Evolutionary conservation across 2,113 vertebrate genomes (phyloP), one percentile per base, ranked within the genome.

Genomic region (Sinosuthora webbiana): DNA sequence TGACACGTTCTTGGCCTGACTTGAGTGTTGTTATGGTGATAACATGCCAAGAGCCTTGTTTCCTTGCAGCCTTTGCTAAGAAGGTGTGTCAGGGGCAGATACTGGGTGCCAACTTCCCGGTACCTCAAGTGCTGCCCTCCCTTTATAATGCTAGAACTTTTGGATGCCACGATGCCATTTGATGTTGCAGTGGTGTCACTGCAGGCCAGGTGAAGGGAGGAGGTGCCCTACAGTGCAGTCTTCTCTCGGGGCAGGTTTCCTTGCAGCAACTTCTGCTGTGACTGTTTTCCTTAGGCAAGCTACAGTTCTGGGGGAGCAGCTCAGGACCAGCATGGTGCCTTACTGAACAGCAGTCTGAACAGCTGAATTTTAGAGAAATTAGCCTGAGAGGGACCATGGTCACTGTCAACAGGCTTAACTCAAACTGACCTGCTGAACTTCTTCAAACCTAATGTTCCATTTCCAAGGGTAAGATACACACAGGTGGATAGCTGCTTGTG

Each of bases 81-180:
- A 23, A 68, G 44, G 19, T 8, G 12, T 39, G 59, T n/a, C 31
- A 68, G 13, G 41, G 30, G 8, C 24, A 45, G 39, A 8, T 12
- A 10, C 12, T 7, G 42, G 12, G 13, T 30, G 27, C 56, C 50
- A 59, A 0, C 11, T 47, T 83, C 57, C 74, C 0, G 0, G 9
- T 71, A 7, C 37, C 14, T 84, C 11, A 23, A 31, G n/a, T 42
- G 5, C 22, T 71, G 25, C 28, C 12, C 15, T 75, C 9, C 30
- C 28, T 87, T 91, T 59, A 13, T 41, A 23, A 10, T 47, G 35
- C 64, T 21, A 9, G 16, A 68, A 5, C 20, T 27, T 79, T 15
- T 22, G 41, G 55, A 9, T 83, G 53, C 25, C 35, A 3, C n/a
- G 2, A 0, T 41, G n/a, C 35, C 50, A 3, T 70, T 53, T 70